Percentiles rank a stretch among this genome's conserved stretches.
These are phyloP conservation scores for Tamandua tetradactyla DNA, from an alignment of 2,797 vertebrate genomes.

Conservation along the genomic window DNA sequence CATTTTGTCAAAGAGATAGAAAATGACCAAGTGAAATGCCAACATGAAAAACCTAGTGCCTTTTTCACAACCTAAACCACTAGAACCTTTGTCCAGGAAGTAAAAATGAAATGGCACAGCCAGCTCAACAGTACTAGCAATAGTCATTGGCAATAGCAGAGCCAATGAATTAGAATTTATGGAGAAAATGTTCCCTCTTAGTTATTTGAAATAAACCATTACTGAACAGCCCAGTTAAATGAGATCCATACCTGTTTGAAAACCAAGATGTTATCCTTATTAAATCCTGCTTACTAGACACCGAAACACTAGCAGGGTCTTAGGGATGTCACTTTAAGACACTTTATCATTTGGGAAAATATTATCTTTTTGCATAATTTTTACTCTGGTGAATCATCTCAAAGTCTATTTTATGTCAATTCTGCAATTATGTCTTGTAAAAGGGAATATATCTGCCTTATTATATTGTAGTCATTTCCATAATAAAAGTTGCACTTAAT, in stretches of 20 bases:
- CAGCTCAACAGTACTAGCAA: slow-evolving; percentile 70
- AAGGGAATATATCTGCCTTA: slow-evolving; percentile 8
- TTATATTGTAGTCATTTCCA: background rate
- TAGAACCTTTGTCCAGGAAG: slow-evolving; percentile 59
- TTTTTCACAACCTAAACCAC: slow-evolving; percentile 66
- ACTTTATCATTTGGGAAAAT: slow-evolving; percentile 54
- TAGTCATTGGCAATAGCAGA: too few relatives aligned
- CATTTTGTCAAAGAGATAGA: slow-evolving; percentile 29
- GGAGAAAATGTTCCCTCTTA: slow-evolving; percentile 65
- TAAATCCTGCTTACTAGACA: background rate
- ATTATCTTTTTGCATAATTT: slow-evolving; percentile 57
- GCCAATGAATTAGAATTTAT: slow-evolving; percentile 71
- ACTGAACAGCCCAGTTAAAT: slow-evolving; percentile 79
- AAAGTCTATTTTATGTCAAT: background rate
- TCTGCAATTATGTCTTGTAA: slow-evolving; percentile 1
- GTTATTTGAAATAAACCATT: slow-evolving; percentile 74
- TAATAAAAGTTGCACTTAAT: slow-evolving; percentile 16
- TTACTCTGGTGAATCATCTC: slow-evolving; percentile 35
- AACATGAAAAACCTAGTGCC: background rate
- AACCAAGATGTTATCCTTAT: slow-evolving; percentile 39
- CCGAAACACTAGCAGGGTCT: slow-evolving; percentile 55
- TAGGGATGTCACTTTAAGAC: slow-evolving; percentile 63
- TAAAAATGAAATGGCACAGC: slow-evolving; percentile 52
- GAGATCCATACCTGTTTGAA: slow-evolving; percentile 62
- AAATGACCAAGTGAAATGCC: slow-evolving; percentile 35